A percentile compares a stretch with the other conserved stretches of the same genome.
phyloP scores from a whole-genome alignment of 2,797 vertebrate species.

The Anabas testudineus region DNA sequence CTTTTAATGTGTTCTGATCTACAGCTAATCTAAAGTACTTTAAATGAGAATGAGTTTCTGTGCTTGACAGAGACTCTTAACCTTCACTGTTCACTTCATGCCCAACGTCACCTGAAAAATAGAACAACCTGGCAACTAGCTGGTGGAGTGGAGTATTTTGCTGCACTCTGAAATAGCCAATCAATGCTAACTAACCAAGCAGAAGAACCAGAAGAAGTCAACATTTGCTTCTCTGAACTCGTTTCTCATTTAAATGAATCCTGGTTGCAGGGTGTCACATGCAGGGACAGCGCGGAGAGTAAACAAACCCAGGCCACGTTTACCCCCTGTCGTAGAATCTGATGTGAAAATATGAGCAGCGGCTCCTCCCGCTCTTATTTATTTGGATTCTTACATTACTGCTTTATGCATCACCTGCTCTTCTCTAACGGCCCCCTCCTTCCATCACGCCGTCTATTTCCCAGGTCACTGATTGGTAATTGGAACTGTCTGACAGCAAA shows the following conservation, averaged over 20 bases:
- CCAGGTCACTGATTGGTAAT: constrained; percentile 68
- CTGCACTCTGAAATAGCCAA: background rate
- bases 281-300: background rate
- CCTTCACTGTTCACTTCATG: background rate
- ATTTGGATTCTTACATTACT: constrained; percentile 17
- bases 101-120: background rate
- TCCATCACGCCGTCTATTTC: constrained; percentile 7
- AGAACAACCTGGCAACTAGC: background rate
- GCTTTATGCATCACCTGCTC: constrained; percentile 32
- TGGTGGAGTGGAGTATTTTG: background rate
- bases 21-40: no score
- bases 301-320: background rate
- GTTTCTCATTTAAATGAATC: background rate
- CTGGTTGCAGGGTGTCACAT: background rate
- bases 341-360: constrained; percentile 19
- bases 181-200: background rate
- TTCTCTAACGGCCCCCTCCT: background rate
- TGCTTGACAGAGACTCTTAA: background rate
- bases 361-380: constrained; percentile 11
- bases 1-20: background rate
- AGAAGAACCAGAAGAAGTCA: background rate
- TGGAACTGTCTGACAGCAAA: constrained; percentile 62
- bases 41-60: no score
- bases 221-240: background rate
- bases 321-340: background rate